These are phyloP conservation scores for Tribolium castaneum DNA, from an alignment of 1,140 invertebrate species.

Conservation along the genomic window DNA sequence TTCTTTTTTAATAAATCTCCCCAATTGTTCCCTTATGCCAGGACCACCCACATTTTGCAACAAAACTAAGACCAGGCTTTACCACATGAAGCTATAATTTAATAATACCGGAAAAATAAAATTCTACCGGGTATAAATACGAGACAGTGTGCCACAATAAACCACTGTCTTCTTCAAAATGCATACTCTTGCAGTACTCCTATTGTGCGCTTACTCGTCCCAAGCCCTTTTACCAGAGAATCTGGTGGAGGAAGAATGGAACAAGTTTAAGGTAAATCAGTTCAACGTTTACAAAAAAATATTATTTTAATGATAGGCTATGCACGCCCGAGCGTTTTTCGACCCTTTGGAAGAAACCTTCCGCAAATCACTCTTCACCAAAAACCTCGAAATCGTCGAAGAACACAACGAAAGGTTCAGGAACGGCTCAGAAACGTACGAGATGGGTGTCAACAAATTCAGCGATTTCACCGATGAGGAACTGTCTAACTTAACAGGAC, in stretches of 20 bases:
- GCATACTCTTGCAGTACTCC: background rate
- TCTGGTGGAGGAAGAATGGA: conserved; percentile 80
- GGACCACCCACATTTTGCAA: too few relatives aligned
- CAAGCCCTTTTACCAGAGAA: conserved; percentile 55
- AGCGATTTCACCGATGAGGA: conserved; percentile 37
- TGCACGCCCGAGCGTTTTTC: background rate
- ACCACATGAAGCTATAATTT: too few relatives aligned
- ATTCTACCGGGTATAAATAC: background rate
- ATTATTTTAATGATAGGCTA: background rate
- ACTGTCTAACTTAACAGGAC: conserved; percentile 62
- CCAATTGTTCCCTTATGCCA: too few relatives aligned
- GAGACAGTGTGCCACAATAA: background rate
- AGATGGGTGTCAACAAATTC: conserved; percentile 39
- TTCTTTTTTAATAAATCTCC: too few relatives aligned
- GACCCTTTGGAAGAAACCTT: background rate
- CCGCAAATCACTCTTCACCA: background rate
- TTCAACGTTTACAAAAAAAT: background rate
- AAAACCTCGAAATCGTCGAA: conserved; percentile 30
- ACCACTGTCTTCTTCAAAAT: background rate
- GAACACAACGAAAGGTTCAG: conserved; percentile 28
- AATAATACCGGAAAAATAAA: too few relatives aligned
- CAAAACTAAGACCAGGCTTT: too few relatives aligned
- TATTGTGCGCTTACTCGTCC: background rate
- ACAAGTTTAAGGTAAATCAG: conserved; percentile 76
- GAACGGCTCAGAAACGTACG: conserved; percentile 16